phyloP scores from a whole-genome alignment of 2,888 invertebrate genomes.

The Eubasilissa splendida region DNA sequence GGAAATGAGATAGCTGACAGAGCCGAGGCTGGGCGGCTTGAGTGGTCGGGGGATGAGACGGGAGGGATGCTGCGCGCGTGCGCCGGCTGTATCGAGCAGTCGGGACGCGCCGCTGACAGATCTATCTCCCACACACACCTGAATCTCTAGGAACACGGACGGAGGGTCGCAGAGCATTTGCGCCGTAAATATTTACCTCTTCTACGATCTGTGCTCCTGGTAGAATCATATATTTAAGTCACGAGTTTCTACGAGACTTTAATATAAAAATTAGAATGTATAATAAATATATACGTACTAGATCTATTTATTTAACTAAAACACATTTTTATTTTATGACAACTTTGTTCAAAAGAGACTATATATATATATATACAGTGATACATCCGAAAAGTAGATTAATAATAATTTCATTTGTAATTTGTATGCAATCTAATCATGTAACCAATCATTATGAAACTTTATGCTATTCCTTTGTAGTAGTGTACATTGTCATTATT shows the following conservation, averaged over 20 bases:
- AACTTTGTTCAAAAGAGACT: too few species aligned
- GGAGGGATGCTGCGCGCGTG: conserved; percentile 49
- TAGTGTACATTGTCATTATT: too few species aligned
- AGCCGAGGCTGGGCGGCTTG: not conserved
- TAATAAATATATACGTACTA: too few species aligned
- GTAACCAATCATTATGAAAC: too few species aligned
- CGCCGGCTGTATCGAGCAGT: conserved; percentile 56
- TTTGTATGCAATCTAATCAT: too few species aligned
- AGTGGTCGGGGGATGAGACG: not conserved
- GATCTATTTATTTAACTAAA: too few species aligned
- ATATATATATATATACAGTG: too few species aligned
- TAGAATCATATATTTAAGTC: not conserved
- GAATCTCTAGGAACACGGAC: conserved; percentile 1
- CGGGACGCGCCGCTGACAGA: conserved; percentile 53
- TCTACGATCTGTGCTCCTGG: conserved; percentile 3
- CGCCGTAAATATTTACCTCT: conserved; percentile 32
- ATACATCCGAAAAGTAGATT: too few species aligned
- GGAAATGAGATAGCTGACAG: conserved; percentile 23
- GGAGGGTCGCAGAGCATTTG: conserved; percentile 39
- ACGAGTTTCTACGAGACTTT: not conserved
- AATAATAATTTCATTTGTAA: too few species aligned
- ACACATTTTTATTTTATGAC: too few species aligned
- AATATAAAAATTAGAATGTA: too few species aligned
- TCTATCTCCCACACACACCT: conserved; percentile 42
- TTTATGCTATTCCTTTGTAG: too few species aligned